Evolutionary conservation across 1,140 invertebrate species (phyloP).

Genomic region (Dendrolimus punctatus): DNA sequence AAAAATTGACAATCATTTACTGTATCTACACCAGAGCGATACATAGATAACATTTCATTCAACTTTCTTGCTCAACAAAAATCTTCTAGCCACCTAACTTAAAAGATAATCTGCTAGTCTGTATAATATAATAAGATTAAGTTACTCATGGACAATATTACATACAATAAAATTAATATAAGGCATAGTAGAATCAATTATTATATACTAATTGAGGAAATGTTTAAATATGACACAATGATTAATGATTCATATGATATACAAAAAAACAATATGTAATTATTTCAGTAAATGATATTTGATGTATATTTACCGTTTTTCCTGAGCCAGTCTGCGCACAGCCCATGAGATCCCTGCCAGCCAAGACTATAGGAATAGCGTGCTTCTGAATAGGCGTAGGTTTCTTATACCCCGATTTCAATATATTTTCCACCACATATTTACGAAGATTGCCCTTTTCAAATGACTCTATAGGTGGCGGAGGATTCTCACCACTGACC

Average conservation of each 20-base stretch:
- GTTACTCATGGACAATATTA: too few relatives aligned
- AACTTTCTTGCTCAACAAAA: too few relatives aligned
- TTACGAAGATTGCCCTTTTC: constrained; percentile 78
- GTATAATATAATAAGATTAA: too few relatives aligned
- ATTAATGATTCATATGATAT: not conserved
- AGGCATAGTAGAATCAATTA: too few relatives aligned
- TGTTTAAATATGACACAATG: not conserved
- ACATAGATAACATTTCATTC: too few relatives aligned
- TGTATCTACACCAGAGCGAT: too few relatives aligned
- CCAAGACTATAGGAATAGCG: constrained; percentile 87
- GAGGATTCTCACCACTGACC: constrained; percentile 79
- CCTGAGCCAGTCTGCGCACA: constrained; percentile 98
- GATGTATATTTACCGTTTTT: constrained; percentile 78
- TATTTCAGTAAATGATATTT: constrained; percentile 3
- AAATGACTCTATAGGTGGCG: constrained; percentile 79
- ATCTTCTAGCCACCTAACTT: too few relatives aligned
- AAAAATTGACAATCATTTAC: constrained; percentile 9
- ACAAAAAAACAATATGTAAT: constrained; percentile 10
- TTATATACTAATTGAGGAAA: too few relatives aligned
- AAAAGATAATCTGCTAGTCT: too few relatives aligned
- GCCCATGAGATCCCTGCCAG: constrained; percentile 92
- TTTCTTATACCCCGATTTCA: constrained; percentile 85
- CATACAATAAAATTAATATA: too few relatives aligned
- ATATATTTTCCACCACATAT: constrained; percentile 84
- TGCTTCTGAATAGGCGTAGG: constrained; percentile 96